These are phyloP conservation scores for Conopomorpha cramerella DNA, from an alignment of 1,140 invertebrate genomes.

Conservation along the genomic window DNA sequence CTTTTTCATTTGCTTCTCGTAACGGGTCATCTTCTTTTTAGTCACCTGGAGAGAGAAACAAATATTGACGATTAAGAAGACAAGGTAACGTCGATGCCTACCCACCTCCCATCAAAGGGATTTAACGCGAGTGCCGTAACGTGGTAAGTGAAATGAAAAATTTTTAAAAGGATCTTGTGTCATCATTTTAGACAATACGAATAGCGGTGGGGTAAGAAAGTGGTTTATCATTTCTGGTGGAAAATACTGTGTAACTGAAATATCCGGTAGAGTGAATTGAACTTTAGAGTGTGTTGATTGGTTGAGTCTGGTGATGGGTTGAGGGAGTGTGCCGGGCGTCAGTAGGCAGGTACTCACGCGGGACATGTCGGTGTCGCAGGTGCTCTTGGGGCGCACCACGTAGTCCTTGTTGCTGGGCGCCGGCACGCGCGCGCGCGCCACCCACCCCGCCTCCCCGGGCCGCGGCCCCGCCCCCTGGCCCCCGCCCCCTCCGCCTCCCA, in stretches of 20 bases:
- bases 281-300: too few species aligned
- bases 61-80: constrained; percentile 1
- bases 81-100: too few species aligned
- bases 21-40: constrained; percentile 83
- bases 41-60: constrained; percentile 57
- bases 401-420: constrained; percentile 96
- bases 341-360: constrained; percentile 59
- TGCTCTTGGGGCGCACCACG: constrained; percentile 91
- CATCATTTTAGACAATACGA: too few species aligned
- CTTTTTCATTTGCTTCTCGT: constrained; percentile 90
- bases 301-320: too few species aligned
- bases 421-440: constrained; percentile 92
- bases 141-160: too few species aligned
- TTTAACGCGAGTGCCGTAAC: too few species aligned
- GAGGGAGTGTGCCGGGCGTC: not conserved
- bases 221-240: too few species aligned
- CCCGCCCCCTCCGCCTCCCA: not conserved
- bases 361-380: constrained; percentile 83
- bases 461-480: constrained; percentile 62
- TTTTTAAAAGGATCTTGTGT: too few species aligned
- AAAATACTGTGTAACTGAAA: too few species aligned
- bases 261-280: too few species aligned
- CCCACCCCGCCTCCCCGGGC: constrained; percentile 95
- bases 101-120: too few species aligned
- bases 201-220: too few species aligned